Evolutionary conservation across 2,113 vertebrate species (phyloP), one percentile per base, ranked within the genome.

Genomic region (Hippopotamus amphibius): DNA sequence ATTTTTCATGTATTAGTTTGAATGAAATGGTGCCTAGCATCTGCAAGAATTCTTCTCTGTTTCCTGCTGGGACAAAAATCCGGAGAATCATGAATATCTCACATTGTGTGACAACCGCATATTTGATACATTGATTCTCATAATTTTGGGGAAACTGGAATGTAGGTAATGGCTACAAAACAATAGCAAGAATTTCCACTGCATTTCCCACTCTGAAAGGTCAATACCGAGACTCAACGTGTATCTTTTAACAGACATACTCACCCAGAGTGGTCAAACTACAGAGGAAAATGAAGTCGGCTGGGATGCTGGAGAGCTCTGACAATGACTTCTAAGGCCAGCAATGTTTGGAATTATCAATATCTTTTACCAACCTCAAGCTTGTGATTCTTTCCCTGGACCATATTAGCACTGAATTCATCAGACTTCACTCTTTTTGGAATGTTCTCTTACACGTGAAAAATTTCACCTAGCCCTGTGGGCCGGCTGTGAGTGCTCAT

Each of bases 81-180:
- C 79, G 46, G 48, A 66, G 26, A 63, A 46, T 5, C 48, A 26
- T 0, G 14, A 21, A 3, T 19, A 8, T 24, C 37, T 37, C 37
- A 28, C 3, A 5, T 37, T 5, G 0, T 5, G 10, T 8, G 57
- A 37, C 24, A 11, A 26, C 30, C 3, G 15, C 11, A 1, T 48
- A 33, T 33, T 3, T 53, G 7, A 17, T 9, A 65, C 37, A 4
- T 12, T 15, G n/a, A 65, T 55, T 12, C 43, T 55, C 59, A 50
- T 2, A 2, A 1, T 59, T 41, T 59, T 37, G 9, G 3, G 68
- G 69, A 79, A 71, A 43, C 46, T n/a, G 5, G 21, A 7, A 65
- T 21, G 43, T 28, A 33, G 26, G 80, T 15, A 24, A 37, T 5
- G 74, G 30, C 69, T 37, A 57, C 90, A 74, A 50, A 71, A 13